Conservation (phyloP, 2,888 invertebrate genomes). For the Melanchra persicariae region DNA sequence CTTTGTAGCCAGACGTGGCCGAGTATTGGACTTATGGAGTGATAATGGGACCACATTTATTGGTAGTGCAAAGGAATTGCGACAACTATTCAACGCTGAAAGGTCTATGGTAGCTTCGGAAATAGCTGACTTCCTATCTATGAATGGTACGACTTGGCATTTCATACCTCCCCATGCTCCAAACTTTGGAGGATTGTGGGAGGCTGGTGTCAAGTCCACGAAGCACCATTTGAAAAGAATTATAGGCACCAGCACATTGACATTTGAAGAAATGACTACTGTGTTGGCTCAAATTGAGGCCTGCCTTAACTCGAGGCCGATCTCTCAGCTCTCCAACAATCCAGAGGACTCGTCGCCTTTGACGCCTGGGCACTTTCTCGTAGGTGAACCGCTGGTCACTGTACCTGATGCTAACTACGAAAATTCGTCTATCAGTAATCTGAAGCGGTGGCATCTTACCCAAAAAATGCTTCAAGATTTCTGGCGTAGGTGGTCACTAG, state of each 20-base stretch:
- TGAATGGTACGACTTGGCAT: slow-evolving; percentile 14
- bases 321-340: slow-evolving; percentile 8
- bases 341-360: slow-evolving; percentile 2
- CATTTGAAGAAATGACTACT: slow-evolving; percentile 20
- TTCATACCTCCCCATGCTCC: slow-evolving; percentile 12
- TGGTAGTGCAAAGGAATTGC: slow-evolving; percentile 10
- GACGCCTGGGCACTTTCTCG: slow-evolving; percentile 6
- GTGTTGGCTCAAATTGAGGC: slow-evolving; percentile 5
- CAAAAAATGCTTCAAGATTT: slow-evolving; percentile 3
- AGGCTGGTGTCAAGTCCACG: slow-evolving; percentile 1
- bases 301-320: slow-evolving; percentile 3
- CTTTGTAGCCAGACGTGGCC: slow-evolving; percentile 3
- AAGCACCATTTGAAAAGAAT: slow-evolving; percentile 16
- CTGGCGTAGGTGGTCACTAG: slow-evolving; percentile 4
- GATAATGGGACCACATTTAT: slow-evolving; percentile 23
- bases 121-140: slow-evolving; percentile 9
- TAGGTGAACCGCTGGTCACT: background rate
- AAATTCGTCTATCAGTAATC: background rate
- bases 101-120: slow-evolving; percentile 8
- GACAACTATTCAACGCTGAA: slow-evolving; percentile 11
- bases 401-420: slow-evolving; percentile 2
- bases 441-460: slow-evolving; percentile 11
- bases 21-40: slow-evolving; percentile 19
- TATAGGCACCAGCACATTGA: slow-evolving; percentile 11
- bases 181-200: slow-evolving; percentile 12